A percentile compares a stretch with the other conserved stretches of the same genome.
Evolutionary conservation across 2,888 invertebrate genomes (phyloP).

Genomic region (Limnephilus auricula): DNA sequence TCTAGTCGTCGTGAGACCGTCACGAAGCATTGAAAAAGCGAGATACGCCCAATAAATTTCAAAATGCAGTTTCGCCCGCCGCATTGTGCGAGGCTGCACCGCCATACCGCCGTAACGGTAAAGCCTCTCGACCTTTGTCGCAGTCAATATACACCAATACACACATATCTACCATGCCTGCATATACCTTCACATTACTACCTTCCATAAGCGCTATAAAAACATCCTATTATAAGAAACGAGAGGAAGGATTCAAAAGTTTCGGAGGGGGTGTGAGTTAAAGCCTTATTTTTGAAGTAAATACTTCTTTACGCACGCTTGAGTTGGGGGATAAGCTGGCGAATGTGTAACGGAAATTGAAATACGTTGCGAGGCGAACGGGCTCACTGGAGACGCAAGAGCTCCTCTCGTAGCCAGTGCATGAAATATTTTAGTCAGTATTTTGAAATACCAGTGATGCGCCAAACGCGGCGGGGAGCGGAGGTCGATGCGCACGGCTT

Average conservation of each 20-base stretch:
- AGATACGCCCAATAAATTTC: conserved; percentile 2
- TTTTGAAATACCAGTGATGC: no score
- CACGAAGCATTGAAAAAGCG: neutral
- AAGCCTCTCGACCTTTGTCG: conserved; percentile 32
- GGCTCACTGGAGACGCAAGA: no score
- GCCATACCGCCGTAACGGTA: neutral
- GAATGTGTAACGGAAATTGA: no score
- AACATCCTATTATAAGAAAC: neutral
- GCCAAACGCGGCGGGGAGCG: no score
- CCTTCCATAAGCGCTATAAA: neutral
- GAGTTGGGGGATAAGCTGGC: no score
- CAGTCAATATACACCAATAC: neutral
- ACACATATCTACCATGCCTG: neutral
- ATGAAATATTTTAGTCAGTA: no score
- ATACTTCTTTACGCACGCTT: no score
- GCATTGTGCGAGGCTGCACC: conserved; percentile 11
- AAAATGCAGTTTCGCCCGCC: conserved; percentile 6
- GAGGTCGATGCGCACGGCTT: no score
- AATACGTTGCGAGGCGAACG: no score
- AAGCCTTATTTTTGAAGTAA: no score
- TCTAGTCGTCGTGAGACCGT: neutral
- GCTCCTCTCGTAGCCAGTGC: no score
- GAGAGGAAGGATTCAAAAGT: neutral
- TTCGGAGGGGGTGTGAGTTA: neutral
- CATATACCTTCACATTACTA: neutral